A percentile compares a stretch with the other conserved stretches of the same genome.
Evolutionary conservation across 2,797 vertebrate species (phyloP).

Genomic region (Takifugu ocellatus): DNA sequence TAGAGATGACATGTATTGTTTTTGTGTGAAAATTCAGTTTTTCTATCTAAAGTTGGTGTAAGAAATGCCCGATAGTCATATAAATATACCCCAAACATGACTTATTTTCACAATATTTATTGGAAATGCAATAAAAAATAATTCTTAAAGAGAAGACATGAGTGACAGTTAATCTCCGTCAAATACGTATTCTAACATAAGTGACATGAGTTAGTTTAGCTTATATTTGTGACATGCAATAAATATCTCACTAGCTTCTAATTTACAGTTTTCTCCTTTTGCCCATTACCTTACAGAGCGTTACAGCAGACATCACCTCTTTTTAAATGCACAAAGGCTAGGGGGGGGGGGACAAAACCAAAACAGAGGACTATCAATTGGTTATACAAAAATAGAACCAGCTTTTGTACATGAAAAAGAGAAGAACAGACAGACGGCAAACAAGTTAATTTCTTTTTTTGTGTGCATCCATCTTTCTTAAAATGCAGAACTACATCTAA

Average conservation of each 20-base stretch:
- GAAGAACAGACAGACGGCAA: slow-evolving; percentile 58
- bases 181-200: slow-evolving; percentile 44
- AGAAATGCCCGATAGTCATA: neutral
- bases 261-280: slow-evolving; percentile 51
- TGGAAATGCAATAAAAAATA: slow-evolving; percentile 74
- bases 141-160: slow-evolving; percentile 54
- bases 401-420: slow-evolving; percentile 61
- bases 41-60: too few relatives aligned
- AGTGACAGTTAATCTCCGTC: slow-evolving; percentile 46
- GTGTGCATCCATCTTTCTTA: slow-evolving; percentile 47
- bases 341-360: slow-evolving; percentile 14
- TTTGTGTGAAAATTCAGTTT: too few relatives aligned
- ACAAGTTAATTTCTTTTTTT: slow-evolving; percentile 48
- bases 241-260: slow-evolving; percentile 60
- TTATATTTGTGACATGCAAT: slow-evolving; percentile 76
- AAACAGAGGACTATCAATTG: slow-evolving; percentile 56
- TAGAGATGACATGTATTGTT: too few relatives aligned
- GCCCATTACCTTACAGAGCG: slow-evolving; percentile 57
- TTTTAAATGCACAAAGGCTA: slow-evolving; percentile 70
- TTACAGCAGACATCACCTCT: slow-evolving; percentile 56
- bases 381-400: slow-evolving; percentile 77
- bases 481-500: slow-evolving; percentile 47
- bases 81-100: slow-evolving; percentile 12
- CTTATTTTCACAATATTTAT: slow-evolving; percentile 72
- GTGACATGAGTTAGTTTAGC: slow-evolving; percentile 67